Evolutionary conservation across 2,113 vertebrate genomes (phyloP).

Genomic region (Uropsilus gracilis): DNA sequence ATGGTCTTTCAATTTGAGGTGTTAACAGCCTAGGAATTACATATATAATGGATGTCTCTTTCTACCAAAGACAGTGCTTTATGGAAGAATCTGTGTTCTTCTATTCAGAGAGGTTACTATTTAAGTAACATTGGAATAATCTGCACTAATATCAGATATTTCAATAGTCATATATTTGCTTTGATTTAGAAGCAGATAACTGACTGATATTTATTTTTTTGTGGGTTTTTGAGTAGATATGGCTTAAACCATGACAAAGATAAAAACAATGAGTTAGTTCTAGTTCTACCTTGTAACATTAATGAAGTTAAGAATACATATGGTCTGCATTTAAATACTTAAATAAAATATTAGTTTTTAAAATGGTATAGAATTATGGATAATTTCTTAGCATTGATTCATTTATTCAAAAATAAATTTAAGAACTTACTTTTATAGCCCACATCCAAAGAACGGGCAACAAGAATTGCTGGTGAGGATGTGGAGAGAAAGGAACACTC

Average conservation of each 20-base stretch:
- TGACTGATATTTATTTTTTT: slow-evolving; percentile 51
- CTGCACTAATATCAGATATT: slow-evolving; percentile 42
- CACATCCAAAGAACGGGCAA: no score
- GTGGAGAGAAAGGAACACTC: no score
- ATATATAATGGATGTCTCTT: neutral
- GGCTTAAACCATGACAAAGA: slow-evolving; percentile 13
- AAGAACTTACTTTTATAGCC: no score
- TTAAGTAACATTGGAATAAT: slow-evolving; percentile 19
- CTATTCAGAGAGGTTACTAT: neutral
- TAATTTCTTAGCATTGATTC: neutral
- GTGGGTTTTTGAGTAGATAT: slow-evolving; percentile 45
- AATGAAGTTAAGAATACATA: slow-evolving; percentile 27
- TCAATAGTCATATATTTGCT: slow-evolving; percentile 41
- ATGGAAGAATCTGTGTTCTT: neutral
- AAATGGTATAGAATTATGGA: neutral
- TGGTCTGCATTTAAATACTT: slow-evolving; percentile 54
- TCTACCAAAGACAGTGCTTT: neutral
- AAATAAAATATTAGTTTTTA: slow-evolving; percentile 33
- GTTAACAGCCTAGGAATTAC: neutral
- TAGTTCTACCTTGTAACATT: slow-evolving; percentile 20
- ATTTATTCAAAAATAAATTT: no score
- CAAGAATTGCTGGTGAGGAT: no score
- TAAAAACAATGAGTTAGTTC: slow-evolving; percentile 54
- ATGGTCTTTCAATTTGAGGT: neutral
- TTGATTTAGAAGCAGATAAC: slow-evolving; percentile 21